Conservation (phyloP, 2,797 vertebrate genomes). For the Coccyzus lansbergi region DNA sequence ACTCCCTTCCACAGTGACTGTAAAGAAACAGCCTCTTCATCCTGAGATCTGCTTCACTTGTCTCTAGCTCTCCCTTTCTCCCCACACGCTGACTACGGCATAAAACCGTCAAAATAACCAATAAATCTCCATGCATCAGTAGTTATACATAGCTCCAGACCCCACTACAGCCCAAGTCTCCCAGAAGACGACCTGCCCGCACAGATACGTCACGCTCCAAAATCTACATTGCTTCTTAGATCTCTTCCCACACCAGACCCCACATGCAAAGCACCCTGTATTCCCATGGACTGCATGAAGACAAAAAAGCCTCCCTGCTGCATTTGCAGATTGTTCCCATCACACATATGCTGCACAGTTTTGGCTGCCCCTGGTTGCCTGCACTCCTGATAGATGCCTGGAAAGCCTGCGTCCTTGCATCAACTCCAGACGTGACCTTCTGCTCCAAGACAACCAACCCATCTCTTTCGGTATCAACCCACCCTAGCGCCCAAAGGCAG, state of each 20-base stretch:
- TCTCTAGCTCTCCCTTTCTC: not conserved
- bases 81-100: rapidly evolving
- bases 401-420: not conserved
- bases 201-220: not conserved
- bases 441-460: not conserved
- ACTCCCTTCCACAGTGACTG: not conserved
- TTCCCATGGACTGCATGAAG: not conserved
- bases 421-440: conserved; percentile 25
- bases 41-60: not conserved
- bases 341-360: not conserved
- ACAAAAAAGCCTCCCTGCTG: not conserved
- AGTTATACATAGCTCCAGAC: not conserved
- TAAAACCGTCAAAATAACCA: not conserved
- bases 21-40: not conserved
- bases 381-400: not conserved
- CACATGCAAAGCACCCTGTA: not conserved
- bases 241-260: not conserved
- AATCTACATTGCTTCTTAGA: not conserved
- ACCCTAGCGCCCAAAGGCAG: rapidly evolving
- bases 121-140: not conserved
- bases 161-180: not conserved
- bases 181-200: not conserved
- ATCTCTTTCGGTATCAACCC: not conserved
- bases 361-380: not conserved
- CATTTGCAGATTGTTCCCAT: not conserved